A percentile compares a stretch with the other conserved stretches of the same genome.
Conservation (phyloP, 2,888 invertebrate genomes). For the Oscheius onirici region DNA sequence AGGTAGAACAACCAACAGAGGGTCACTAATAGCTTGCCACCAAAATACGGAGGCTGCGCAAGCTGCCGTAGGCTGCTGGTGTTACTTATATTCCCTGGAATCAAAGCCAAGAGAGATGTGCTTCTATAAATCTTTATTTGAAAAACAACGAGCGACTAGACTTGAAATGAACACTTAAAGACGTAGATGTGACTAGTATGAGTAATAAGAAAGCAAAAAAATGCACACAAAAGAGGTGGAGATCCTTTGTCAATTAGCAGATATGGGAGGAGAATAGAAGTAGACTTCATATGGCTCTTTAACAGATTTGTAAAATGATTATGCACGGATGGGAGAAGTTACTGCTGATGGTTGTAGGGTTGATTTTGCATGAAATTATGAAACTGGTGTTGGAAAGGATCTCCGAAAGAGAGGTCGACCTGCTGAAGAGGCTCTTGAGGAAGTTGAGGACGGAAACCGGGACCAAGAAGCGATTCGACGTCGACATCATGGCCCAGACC, state of each 20-base stretch:
- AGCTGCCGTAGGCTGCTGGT: too few species aligned
- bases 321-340: neutral
- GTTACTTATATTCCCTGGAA: too few species aligned
- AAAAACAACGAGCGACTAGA: too few species aligned
- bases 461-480: constrained; percentile 66
- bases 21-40: too few species aligned
- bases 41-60: too few species aligned
- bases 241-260: too few species aligned
- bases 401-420: constrained; percentile 65
- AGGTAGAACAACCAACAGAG: too few species aligned
- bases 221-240: neutral
- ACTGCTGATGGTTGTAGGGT: neutral
- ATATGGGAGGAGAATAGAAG: neutral
- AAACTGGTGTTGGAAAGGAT: constrained; percentile 37
- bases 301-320: neutral
- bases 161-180: too few species aligned
- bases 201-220: neutral
- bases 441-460: constrained; percentile 61
- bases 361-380: constrained; percentile 20
- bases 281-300: too few species aligned
- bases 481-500: constrained; percentile 43
- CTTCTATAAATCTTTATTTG: too few species aligned
- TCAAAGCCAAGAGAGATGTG: too few species aligned
- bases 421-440: constrained; percentile 63
- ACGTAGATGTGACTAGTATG: neutral